These are phyloP conservation scores for Schizaphis graminum DNA, from an alignment of 2,888 invertebrate genomes.

Conservation along the genomic window DNA sequence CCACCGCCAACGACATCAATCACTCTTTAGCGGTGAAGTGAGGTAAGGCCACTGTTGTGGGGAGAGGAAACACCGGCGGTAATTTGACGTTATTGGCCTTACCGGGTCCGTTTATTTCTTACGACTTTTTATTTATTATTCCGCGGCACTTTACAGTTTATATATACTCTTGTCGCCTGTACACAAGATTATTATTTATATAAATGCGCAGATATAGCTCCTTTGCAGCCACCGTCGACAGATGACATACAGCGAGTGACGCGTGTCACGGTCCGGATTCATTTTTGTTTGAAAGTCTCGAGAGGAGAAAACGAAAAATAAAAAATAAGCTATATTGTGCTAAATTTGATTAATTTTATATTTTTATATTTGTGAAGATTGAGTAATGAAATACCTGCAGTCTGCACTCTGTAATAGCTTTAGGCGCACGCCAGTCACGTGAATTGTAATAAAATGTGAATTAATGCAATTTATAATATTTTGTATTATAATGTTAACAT, in stretches of 20 bases:
- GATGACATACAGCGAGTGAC: slow-evolving; percentile 30
- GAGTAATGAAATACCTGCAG: neutral
- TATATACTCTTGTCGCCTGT: slow-evolving; percentile 2
- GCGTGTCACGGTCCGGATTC: slow-evolving; percentile 46
- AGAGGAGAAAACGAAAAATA: neutral
- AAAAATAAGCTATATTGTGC: neutral
- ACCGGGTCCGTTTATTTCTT: slow-evolving; percentile 34
- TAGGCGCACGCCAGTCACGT: neutral
- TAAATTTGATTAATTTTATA: neutral
- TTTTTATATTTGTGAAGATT: neutral
- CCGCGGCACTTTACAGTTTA: slow-evolving; percentile 2
- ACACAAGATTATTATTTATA: slow-evolving; percentile 6
- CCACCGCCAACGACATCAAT: slow-evolving; percentile 61
- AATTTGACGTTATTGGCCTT: slow-evolving; percentile 58
- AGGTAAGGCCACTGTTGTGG: neutral
- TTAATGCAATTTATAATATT: neutral
- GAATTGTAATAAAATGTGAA: neutral
- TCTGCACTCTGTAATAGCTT: neutral
- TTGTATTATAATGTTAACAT: no score
- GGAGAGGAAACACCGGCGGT: slow-evolving; percentile 26
- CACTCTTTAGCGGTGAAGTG: slow-evolving; percentile 22
- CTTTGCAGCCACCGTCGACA: neutral
- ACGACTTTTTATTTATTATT: slow-evolving; percentile 43
- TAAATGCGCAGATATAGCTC: neutral
- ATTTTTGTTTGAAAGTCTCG: slow-evolving; percentile 17